Evolutionary conservation across 2,113 vertebrate genomes (phyloP).

Genomic region (Rhabdomys dilectus): DNA sequence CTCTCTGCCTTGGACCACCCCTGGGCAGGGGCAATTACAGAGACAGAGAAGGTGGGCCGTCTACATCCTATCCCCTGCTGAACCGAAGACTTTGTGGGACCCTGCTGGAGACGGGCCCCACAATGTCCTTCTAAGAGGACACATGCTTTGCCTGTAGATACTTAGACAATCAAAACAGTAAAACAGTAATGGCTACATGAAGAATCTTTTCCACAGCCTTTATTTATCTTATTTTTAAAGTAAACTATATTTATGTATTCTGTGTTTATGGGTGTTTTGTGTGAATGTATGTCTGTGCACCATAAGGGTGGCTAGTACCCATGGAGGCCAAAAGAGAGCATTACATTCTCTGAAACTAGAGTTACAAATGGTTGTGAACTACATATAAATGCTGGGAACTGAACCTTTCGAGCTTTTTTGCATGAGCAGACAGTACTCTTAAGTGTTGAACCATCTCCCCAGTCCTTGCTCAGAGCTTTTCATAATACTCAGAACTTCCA

Average conservation of each 20-base stretch:
- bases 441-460: background rate
- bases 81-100: too few species aligned
- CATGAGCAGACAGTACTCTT: background rate
- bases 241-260: background rate
- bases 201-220: too few species aligned
- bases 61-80: too few species aligned
- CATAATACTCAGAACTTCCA: background rate
- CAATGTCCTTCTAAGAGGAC: background rate
- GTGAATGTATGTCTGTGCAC: background rate
- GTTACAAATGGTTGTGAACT: background rate
- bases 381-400: too few species aligned
- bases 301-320: background rate
- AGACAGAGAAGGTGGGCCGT: too few species aligned
- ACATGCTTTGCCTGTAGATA: background rate
- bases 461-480: background rate
- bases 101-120: too few species aligned
- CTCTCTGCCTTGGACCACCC: too few species aligned
- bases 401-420: too few species aligned
- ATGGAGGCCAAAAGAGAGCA: background rate
- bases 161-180: background rate
- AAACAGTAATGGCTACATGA: background rate
- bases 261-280: background rate
- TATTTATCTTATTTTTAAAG: background rate
- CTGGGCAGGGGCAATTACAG: too few species aligned
- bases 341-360: background rate